A percentile compares a stretch with the other conserved stretches of the same genome.
phyloP scores from a whole-genome alignment of 2,888 invertebrate genomes.

The Sesamia inferens region DNA sequence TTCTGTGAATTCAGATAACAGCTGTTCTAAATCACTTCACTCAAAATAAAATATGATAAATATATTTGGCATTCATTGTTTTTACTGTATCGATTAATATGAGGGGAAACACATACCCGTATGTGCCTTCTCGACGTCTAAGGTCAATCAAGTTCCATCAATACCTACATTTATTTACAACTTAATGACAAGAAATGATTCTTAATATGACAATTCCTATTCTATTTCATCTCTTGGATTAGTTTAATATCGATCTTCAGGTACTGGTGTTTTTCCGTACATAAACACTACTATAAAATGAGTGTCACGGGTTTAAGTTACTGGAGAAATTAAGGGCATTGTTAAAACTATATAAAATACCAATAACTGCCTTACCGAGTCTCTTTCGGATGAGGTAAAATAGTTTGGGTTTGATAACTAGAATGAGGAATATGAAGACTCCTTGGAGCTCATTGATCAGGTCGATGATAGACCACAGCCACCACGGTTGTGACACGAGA shows the following conservation, averaged over 20 bases:
- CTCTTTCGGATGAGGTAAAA: slow-evolving; percentile 90
- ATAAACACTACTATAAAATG: slow-evolving; percentile 19
- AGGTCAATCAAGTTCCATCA: background rate
- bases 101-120: slow-evolving; percentile 5
- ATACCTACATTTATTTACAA: background rate
- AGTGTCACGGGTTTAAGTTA: slow-evolving; percentile 19
- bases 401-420: slow-evolving; percentile 92
- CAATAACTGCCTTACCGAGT: slow-evolving; percentile 82
- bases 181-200: background rate
- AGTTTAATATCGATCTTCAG: slow-evolving; percentile 4
- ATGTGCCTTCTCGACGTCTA: background rate
- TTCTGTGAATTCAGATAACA: slow-evolving; percentile 43
- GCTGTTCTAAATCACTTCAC: slow-evolving; percentile 17
- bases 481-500: slow-evolving; percentile 85
- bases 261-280: background rate
- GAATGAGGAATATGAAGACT: slow-evolving; percentile 93
- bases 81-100: slow-evolving; percentile 25
- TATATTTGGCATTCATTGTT: slow-evolving; percentile 31
- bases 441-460: slow-evolving; percentile 93
- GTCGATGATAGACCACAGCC: slow-evolving; percentile 90
- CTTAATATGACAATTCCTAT: slow-evolving; percentile 11
- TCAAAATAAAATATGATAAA: slow-evolving; percentile 37
- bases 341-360: slow-evolving; percentile 6
- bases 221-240: slow-evolving; percentile 1
- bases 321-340: slow-evolving; percentile 1